Evolutionary conservation across 2,888 invertebrate species (phyloP).

Genomic region (Lagria hirta): DNA sequence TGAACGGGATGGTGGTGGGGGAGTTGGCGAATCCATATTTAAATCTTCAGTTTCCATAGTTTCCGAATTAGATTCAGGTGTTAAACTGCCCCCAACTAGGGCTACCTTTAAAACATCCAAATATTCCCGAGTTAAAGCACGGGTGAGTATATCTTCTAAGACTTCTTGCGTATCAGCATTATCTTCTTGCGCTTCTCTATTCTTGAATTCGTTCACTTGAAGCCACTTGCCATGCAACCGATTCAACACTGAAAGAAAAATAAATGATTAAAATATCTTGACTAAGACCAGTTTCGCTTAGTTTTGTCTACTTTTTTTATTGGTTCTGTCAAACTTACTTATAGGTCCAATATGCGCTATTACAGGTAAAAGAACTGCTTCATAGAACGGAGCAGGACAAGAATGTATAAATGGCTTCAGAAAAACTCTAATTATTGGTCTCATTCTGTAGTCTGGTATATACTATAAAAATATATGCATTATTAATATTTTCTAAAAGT

Average conservation of each 20-base stretch:
- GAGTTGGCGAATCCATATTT: constrained; percentile 69
- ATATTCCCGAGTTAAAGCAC: constrained; percentile 85
- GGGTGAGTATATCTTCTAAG: constrained; percentile 80
- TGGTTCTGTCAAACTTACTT: constrained; percentile 60
- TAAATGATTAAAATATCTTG: constrained; percentile 1
- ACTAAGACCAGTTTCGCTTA: background rate
- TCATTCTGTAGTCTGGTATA: constrained; percentile 83
- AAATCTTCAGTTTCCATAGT: constrained; percentile 68
- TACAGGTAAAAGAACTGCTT: constrained; percentile 75
- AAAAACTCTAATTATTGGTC: constrained; percentile 80
- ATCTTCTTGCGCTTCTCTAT: constrained; percentile 74
- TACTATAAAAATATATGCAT: constrained; percentile 54
- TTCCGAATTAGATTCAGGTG: constrained; percentile 57
- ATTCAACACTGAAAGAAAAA: constrained; percentile 58
- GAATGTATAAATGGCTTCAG: constrained; percentile 82
- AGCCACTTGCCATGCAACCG: constrained; percentile 78
- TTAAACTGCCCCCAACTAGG: constrained; percentile 68
- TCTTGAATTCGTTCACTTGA: constrained; percentile 73
- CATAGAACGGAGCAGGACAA: constrained; percentile 81
- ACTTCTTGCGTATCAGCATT: constrained; percentile 82
- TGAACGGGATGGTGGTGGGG: constrained; percentile 51
- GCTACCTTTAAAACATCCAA: constrained; percentile 77
- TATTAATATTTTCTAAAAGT: too few relatives aligned
- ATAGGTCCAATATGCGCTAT: constrained; percentile 76
- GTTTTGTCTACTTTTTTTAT: background rate